Percentiles rank a stretch among this genome's conserved stretches.
These are phyloP conservation scores for Holacanthus passer DNA, from an alignment of 2,113 vertebrate species.

Conservation along the genomic window DNA sequence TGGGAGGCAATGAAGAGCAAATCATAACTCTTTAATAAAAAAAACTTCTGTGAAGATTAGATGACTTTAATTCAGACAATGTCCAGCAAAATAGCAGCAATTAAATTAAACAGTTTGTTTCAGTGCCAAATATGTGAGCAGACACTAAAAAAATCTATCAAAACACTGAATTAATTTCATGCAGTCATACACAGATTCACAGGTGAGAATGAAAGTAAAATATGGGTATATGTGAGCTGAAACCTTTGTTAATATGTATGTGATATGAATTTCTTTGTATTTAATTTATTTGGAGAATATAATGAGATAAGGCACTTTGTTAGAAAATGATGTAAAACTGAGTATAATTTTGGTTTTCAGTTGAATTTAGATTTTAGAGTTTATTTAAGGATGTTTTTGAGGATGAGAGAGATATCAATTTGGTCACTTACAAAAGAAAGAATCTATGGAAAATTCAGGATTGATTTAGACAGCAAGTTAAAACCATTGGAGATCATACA, in stretches of 20 bases:
- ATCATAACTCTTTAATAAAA: neutral
- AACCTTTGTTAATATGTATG: slow-evolving; percentile 76
- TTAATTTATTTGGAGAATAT: slow-evolving; percentile 83
- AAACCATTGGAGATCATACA: slow-evolving; percentile 20
- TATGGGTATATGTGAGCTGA: slow-evolving; percentile 52
- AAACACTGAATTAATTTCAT: slow-evolving; percentile 37
- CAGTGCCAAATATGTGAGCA: slow-evolving; percentile 7
- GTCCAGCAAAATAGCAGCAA: slow-evolving; percentile 15
- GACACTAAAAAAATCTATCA: neutral
- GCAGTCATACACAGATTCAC: slow-evolving; percentile 11
- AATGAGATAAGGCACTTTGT: slow-evolving; percentile 80
- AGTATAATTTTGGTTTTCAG: slow-evolving; percentile 36
- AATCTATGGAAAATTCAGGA: neutral
- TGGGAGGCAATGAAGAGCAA: slow-evolving; percentile 16
- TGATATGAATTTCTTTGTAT: slow-evolving; percentile 66
- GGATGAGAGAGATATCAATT: neutral
- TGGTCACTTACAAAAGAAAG: slow-evolving; percentile 11
- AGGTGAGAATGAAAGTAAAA: slow-evolving; percentile 30
- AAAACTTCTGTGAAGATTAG: neutral
- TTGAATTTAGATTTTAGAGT: neutral
- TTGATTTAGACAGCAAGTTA: slow-evolving; percentile 20
- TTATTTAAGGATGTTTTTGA: slow-evolving; percentile 26
- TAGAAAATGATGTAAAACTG: slow-evolving; percentile 58
- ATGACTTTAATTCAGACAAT: slow-evolving; percentile 20
- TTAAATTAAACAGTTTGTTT: slow-evolving; percentile 18